phyloP scores from a whole-genome alignment of 2,113 vertebrate species.

The Pedionomus torquatus region DNA sequence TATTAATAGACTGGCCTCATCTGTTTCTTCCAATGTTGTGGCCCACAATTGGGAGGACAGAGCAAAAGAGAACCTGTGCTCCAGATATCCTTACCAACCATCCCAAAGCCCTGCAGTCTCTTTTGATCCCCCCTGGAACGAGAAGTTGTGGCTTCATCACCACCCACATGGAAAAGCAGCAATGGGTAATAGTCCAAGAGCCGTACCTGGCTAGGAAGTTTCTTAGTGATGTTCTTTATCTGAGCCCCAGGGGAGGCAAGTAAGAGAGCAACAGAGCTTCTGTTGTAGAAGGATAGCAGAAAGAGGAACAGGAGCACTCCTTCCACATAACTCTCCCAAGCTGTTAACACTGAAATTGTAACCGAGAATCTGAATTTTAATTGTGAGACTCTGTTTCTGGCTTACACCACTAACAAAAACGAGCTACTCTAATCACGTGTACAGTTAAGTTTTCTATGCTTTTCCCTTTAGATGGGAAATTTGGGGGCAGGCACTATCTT shows the following conservation, averaged over 20 bases:
- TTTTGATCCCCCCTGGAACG: neutral
- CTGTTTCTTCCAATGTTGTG: neutral
- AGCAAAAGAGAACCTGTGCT: neutral
- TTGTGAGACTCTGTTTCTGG: neutral
- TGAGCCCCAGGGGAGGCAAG: neutral
- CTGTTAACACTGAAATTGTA: neutral
- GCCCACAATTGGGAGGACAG: neutral
- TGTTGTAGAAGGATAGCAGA: neutral
- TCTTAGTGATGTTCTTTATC: neutral
- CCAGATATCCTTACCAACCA: neutral
- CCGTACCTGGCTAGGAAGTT: neutral
- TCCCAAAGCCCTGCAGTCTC: neutral
- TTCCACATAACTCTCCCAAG: neutral
- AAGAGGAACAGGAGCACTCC: neutral
- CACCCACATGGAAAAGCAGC: neutral
- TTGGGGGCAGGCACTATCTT: neutral
- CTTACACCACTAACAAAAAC: neutral
- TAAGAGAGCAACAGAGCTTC: neutral
- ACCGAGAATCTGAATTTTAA: neutral
- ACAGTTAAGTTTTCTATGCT: neutral
- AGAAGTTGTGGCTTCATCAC: neutral
- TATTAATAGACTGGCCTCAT: neutral
- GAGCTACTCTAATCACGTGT: neutral
- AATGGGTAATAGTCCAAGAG: neutral
- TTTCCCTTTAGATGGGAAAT: neutral